These are phyloP conservation scores for Betta splendens DNA, from an alignment of 2,797 vertebrate genomes.

Conservation along the genomic window DNA sequence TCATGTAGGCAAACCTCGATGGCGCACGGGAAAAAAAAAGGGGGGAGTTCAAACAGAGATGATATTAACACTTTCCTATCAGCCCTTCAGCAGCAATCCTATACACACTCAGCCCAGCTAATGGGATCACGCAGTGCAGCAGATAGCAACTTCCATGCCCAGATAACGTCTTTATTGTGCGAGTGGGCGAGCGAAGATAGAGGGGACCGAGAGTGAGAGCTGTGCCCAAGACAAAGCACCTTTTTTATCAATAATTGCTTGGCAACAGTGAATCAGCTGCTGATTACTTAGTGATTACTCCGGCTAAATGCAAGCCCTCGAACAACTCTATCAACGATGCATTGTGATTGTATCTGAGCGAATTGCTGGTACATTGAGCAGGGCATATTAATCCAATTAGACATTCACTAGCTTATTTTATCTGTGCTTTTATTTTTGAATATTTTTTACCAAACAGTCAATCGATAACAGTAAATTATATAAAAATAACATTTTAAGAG, in stretches of 20 bases:
- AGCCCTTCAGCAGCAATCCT: conserved; percentile 24
- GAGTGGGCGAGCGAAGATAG: conserved; percentile 50
- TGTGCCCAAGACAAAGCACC: conserved; percentile 75
- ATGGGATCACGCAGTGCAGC: conserved; percentile 52
- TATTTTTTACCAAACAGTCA: conserved; percentile 30
- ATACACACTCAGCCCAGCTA: conserved; percentile 37
- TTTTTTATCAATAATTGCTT: conserved; percentile 81
- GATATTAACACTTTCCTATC: conserved; percentile 52
- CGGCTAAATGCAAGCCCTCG: conserved; percentile 61
- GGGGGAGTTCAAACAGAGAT: conserved; percentile 24
- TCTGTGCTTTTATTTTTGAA: background rate
- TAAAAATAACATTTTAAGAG: too few species aligned
- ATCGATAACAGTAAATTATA: conserved; percentile 48
- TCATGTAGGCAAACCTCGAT: conserved; percentile 21
- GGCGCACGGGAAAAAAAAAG: conserved; percentile 16
- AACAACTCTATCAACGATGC: conserved; percentile 69
- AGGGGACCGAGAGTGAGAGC: conserved; percentile 55
- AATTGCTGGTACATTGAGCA: conserved; percentile 56
- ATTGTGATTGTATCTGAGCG: conserved; percentile 74
- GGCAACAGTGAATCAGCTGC: conserved; percentile 73
- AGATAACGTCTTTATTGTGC: conserved; percentile 63
- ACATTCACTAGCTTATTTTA: conserved; percentile 50
- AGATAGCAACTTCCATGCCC: conserved; percentile 53
- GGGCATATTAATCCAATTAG: conserved; percentile 80
- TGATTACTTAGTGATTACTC: conserved; percentile 75